Conservation (phyloP, 2,797 vertebrate genomes). For the Enteromius argenteus region DNA sequence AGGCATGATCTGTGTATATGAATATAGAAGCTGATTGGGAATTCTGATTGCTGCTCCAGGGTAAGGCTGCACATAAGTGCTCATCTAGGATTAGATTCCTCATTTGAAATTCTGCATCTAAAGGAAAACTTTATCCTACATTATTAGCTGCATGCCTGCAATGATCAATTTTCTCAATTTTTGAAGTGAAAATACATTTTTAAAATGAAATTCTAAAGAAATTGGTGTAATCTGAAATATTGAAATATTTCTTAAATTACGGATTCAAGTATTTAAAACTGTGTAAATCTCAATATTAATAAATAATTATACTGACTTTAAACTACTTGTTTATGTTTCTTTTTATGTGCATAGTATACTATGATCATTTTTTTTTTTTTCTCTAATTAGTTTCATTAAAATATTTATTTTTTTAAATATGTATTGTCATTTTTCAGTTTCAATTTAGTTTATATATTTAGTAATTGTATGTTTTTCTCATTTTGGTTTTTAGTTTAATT, state of each 20-base stretch:
- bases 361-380: not conserved
- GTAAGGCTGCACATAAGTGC: not conserved
- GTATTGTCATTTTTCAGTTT: not conserved
- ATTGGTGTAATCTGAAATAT: not conserved
- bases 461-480: not conserved
- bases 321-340: not conserved
- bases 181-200: not conserved
- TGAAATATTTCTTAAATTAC: not conserved
- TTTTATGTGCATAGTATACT: not conserved
- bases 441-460: not conserved
- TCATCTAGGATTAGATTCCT: conserved; percentile 10
- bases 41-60: conserved; percentile 16
- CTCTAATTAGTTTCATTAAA: not conserved
- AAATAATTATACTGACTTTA: not conserved
- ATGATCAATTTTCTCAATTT: not conserved
- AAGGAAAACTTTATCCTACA: not conserved
- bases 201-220: not conserved
- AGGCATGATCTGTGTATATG: not conserved
- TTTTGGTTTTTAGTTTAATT: not conserved
- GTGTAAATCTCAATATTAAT: not conserved
- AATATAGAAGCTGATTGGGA: conserved; percentile 2
- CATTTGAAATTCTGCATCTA: not conserved
- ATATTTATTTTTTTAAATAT: too few relatives aligned
- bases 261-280: not conserved
- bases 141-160: not conserved